A percentile compares a stretch with the other conserved stretches of the same genome.
Evolutionary conservation across 2,888 invertebrate genomes (phyloP).

Genomic region (Macrosoma leucophasiata): DNA sequence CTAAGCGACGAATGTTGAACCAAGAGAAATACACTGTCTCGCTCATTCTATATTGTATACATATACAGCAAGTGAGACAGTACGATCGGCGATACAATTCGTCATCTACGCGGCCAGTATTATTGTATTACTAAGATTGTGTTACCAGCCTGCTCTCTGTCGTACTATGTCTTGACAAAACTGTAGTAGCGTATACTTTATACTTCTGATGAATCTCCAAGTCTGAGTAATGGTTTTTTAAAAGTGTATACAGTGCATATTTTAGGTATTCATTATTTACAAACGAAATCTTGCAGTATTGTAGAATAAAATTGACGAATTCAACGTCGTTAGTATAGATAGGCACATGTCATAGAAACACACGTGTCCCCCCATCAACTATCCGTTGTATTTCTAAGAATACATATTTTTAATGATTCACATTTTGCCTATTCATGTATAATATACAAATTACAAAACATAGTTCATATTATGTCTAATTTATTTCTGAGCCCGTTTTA

Average conservation of each 20-base stretch:
- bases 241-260: conserved; percentile 38
- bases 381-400: conserved; percentile 58
- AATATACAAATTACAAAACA: conserved; percentile 69
- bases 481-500: conserved; percentile 28
- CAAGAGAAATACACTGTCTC: no score
- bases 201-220: conserved; percentile 38
- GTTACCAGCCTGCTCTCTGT: no score
- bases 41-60: no score
- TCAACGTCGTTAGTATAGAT: conserved; percentile 32
- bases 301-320: conserved; percentile 25
- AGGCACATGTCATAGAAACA: conserved; percentile 52
- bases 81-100: no score
- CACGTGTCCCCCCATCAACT: conserved; percentile 45
- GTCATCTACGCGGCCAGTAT: no score
- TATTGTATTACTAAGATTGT: no score
- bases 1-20: no score
- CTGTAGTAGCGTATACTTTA: conserved; percentile 29
- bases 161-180: conserved; percentile 53
- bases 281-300: conserved; percentile 31
- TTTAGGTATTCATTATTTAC: conserved; percentile 33
- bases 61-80: no score
- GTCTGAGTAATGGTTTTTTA: conserved; percentile 46
- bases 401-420: conserved; percentile 69
- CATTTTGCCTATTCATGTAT: conserved; percentile 74
- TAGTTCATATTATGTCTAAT: conserved; percentile 48